These are phyloP conservation scores for Hypercompe scribonia DNA, from an alignment of 2,888 invertebrate genomes.

Conservation along the genomic window DNA sequence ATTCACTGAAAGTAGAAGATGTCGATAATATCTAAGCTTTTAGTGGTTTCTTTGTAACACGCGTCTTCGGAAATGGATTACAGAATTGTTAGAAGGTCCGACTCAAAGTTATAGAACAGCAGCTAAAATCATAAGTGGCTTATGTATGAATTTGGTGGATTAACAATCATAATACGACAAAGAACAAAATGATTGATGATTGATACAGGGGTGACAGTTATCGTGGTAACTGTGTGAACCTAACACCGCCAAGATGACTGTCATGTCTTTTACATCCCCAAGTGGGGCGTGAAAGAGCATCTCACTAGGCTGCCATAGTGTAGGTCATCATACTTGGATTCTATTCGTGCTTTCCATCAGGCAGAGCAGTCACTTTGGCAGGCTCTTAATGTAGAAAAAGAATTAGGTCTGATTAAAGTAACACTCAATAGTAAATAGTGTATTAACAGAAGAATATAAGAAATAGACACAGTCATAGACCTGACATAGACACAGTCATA, in stretches of 20 bases:
- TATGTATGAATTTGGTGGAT: background rate
- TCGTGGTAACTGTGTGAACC: no score
- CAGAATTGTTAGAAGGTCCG: constrained; percentile 1
- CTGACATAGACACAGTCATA: background rate
- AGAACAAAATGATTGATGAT: background rate
- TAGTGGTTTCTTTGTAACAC: constrained; percentile 19
- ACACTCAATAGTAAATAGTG: background rate
- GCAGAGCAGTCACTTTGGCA: no score
- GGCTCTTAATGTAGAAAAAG: no score
- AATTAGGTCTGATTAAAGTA: background rate
- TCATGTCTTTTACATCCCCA: no score
- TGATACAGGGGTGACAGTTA: no score
- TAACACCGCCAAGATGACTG: no score
- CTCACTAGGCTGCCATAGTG: no score
- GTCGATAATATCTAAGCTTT: constrained; percentile 29
- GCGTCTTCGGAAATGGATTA: constrained; percentile 15
- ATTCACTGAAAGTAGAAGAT: constrained; percentile 35
- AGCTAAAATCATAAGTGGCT: background rate
- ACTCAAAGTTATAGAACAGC: background rate
- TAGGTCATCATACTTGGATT: no score
- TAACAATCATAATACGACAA: background rate
- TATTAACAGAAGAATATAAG: background rate
- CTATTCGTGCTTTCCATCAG: no score
- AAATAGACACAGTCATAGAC: background rate
- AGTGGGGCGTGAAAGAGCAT: no score